Evolutionary conservation across 2,888 invertebrate species (phyloP), one percentile per base, ranked within the genome.

Genomic region (Amaurobius ferox): DNA sequence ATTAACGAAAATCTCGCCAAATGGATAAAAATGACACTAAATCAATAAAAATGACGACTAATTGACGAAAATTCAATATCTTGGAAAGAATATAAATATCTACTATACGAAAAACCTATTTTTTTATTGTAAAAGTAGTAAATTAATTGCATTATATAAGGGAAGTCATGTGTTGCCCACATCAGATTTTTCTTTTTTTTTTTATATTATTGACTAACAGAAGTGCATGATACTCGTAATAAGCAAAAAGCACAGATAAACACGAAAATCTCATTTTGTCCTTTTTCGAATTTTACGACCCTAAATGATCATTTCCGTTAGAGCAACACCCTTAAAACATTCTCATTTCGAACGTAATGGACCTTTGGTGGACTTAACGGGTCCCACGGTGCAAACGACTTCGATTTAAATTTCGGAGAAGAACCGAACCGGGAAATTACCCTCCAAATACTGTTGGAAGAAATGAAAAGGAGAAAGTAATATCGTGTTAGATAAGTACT

Each of bases 341-440:
- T 55, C 55, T 55, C 55, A 55, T 55, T 55, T 55, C 35, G 66
- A 9, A 5, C 7, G 32, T 66, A 66, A 66, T 66, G 35, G 66
- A 30, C 23, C 13, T 30, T 6, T 9, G n/a, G 32, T 55, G 71
- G 71, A 30, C 28, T 71, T 40, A 30, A 71, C 29, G 48, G 23
- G 19, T 26, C 23, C 48, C 7, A 11, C n/a, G 40, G 74, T 61
- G 74, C 74, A 81, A 74, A 74, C 68, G 74, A 62, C 80, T 68
- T 19, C 80, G 61, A 81, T 81, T 81, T 81, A 81, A 81, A 81
- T 81, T 81, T 81, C 48, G 66, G 73, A 28, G 28, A 40, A 30
- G 29, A 30, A 30, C 64, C 64, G 64, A 64, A 28, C 16, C 29
- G 32, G 19, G 32, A 55, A 23, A 55, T 55, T 55, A 55, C 55